Conservation (phyloP, 2,113 vertebrate species). For the Antechinus stuartii region DNA sequence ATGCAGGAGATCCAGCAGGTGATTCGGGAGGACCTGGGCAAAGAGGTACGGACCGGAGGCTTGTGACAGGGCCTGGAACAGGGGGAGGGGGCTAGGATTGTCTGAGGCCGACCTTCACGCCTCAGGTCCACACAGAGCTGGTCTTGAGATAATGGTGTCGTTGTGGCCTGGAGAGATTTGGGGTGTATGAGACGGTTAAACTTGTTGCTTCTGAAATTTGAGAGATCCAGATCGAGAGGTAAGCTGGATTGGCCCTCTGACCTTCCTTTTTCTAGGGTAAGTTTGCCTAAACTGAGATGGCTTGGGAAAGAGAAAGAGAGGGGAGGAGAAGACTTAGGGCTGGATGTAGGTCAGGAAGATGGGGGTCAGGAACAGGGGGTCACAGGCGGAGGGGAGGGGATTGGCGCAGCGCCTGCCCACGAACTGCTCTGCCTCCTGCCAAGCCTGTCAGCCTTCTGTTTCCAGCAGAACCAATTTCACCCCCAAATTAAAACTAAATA, state of each 20-base stretch:
- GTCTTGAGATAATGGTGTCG: background rate
- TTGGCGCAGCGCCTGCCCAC: background rate
- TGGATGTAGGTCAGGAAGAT: background rate
- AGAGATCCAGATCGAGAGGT: conserved; percentile 10
- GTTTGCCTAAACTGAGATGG: background rate
- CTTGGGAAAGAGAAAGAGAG: background rate
- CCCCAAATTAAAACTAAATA: conserved; percentile 80
- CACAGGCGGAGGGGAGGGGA: background rate
- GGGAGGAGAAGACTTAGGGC: background rate
- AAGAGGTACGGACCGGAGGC: conserved; percentile 87
- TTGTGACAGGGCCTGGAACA: background rate
- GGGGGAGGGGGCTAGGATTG: background rate
- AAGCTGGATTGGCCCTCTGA: background rate
- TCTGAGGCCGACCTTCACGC: background rate
- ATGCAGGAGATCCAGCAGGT: conserved; percentile 93
- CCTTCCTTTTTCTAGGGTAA: background rate
- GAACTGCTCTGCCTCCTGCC: conserved; percentile 63
- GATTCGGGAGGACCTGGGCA: conserved; percentile 94
- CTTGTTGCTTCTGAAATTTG: background rate
- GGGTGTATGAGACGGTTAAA: background rate
- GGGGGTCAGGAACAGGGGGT: conserved; percentile 13
- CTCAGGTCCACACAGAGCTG: background rate
- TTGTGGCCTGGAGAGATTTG: background rate
- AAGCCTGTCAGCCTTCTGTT: conserved; percentile 74
- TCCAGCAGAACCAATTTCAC: conserved; percentile 65